Percentiles rank a stretch among this genome's conserved stretches.
Evolutionary conservation across 2,113 vertebrate genomes (phyloP).

Genomic region (Sander vitreus): DNA sequence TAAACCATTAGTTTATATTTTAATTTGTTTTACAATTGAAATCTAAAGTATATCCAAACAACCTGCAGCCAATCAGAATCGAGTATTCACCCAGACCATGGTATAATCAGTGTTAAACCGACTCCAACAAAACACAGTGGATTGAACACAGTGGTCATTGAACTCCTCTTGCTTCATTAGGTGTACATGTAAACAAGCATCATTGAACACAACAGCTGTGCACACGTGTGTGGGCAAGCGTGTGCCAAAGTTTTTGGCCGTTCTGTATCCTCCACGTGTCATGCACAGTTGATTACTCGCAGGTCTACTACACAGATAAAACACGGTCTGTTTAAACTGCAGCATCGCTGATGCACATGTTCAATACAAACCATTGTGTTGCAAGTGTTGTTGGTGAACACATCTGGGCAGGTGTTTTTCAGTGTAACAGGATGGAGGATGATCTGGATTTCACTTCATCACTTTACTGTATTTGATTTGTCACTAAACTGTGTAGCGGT

Average conservation of each 20-base stretch:
- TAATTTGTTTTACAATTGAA: no score
- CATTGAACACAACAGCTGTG: slow-evolving; percentile 16
- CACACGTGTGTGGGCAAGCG: not conserved
- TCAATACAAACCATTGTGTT: not conserved
- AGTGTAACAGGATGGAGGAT: not conserved
- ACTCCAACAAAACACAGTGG: not conserved
- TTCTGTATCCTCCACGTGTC: not conserved
- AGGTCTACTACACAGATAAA: not conserved
- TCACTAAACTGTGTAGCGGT: not conserved
- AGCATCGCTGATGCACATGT: not conserved
- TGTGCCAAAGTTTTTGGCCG: not conserved
- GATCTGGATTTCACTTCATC: not conserved
- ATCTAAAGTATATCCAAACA: no score
- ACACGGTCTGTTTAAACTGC: not conserved
- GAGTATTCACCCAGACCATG: no score
- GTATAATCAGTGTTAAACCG: not conserved
- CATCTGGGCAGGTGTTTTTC: not conserved
- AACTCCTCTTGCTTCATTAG: not conserved
- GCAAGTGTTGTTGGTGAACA: not conserved
- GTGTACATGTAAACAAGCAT: not conserved
- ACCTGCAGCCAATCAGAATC: no score
- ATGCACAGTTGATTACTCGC: not conserved
- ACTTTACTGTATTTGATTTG: not conserved
- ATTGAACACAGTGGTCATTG: no score
- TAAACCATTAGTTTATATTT: no score